These are phyloP conservation scores for Phaetusa simplex DNA, from an alignment of 2,113 vertebrate species.

Conservation along the genomic window DNA sequence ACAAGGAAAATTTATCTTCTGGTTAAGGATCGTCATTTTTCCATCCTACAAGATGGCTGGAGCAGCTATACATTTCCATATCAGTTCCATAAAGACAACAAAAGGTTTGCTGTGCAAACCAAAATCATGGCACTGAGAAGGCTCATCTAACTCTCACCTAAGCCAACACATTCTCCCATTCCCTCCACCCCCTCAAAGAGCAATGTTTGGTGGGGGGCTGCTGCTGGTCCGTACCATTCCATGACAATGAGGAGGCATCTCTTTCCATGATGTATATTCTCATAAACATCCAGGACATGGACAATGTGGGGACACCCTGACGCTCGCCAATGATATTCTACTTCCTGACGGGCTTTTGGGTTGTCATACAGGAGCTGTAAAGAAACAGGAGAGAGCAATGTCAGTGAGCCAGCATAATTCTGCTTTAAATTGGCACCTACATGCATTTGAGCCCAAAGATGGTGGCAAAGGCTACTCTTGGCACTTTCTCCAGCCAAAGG, in stretches of 20 bases:
- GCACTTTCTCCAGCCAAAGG: background rate
- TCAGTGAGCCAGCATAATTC: background rate
- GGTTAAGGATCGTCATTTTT: background rate
- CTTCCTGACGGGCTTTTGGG: slow-evolving; percentile 91
- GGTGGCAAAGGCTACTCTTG: background rate
- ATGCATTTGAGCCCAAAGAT: background rate
- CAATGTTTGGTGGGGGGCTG: background rate
- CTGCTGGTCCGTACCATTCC: slow-evolving; percentile 86
- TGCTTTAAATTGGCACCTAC: background rate
- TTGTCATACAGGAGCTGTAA: slow-evolving; percentile 88
- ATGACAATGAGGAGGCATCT: slow-evolving; percentile 97
- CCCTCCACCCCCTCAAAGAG: background rate
- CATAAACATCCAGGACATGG: slow-evolving; percentile 87
- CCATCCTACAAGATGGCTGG: background rate
- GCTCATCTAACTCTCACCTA: background rate
- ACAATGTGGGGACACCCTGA: slow-evolving; percentile 91
- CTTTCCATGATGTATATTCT: slow-evolving; percentile 94
- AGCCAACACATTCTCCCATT: background rate
- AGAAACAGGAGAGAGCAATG: background rate
- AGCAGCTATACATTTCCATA: background rate
- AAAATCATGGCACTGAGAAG: background rate
- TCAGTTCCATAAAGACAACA: background rate
- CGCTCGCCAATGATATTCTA: slow-evolving; percentile 91
- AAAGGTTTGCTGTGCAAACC: background rate
- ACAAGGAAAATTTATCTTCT: background rate